phyloP scores from a whole-genome alignment of 2,113 vertebrate genomes.

The Parus major region DNA sequence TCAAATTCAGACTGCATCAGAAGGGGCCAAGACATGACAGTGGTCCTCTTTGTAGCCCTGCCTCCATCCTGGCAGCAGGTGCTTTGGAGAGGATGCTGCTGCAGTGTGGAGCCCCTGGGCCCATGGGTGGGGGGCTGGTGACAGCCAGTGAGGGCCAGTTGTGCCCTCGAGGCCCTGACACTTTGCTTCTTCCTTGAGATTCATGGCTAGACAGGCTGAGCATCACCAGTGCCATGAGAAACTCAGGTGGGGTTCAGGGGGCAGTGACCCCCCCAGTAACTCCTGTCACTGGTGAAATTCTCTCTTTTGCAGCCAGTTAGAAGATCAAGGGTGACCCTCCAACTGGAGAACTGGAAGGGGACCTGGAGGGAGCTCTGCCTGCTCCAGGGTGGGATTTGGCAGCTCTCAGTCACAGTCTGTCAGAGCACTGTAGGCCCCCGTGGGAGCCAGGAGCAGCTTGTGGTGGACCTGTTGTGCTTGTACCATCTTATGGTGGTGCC shows the following conservation, averaged over 20 bases:
- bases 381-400: neutral
- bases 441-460: neutral
- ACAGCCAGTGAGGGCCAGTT: neutral
- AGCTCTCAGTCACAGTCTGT: neutral
- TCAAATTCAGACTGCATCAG: neutral
- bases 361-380: neutral
- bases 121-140: neutral
- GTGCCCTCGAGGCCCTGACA: neutral
- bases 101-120: neutral
- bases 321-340: neutral
- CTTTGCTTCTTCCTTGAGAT: neutral
- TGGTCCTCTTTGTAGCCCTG: neutral
- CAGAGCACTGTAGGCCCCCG: neutral
- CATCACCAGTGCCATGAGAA: neutral
- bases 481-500: conserved; percentile 10
- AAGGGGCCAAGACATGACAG: neutral
- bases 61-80: neutral
- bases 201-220: neutral
- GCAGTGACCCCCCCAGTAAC: neutral
- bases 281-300: neutral
- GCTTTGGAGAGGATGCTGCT: neutral
- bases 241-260: neutral
- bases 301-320: neutral
- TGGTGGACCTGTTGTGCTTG: neutral
- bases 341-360: neutral